These are phyloP conservation scores for Zaprionus lineosus DNA, from an alignment of 2,888 invertebrate genomes.

Conservation along the genomic window DNA sequence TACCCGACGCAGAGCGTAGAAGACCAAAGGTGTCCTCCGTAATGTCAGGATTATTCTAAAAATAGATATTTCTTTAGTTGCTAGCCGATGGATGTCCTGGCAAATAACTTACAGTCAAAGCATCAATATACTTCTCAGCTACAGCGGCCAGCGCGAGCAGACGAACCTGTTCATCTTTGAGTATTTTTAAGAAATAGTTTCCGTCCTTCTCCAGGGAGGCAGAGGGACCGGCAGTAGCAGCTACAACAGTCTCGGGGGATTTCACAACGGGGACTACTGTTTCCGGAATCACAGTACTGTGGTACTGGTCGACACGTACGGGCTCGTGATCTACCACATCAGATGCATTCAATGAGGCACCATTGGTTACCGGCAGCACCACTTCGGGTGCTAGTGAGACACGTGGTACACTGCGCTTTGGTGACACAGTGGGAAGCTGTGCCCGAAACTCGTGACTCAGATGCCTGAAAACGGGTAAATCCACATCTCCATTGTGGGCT, in stretches of 20 bases:
- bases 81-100: neutral
- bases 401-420: conserved; percentile 82
- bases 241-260: neutral
- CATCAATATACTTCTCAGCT: conserved; percentile 88
- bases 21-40: conserved; percentile 92
- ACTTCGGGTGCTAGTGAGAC: conserved; percentile 38
- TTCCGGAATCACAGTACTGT: conserved; percentile 16
- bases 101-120: conserved; percentile 82
- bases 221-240: neutral
- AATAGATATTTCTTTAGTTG: conserved; percentile 11
- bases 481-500: conserved; percentile 54
- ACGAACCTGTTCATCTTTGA: conserved; percentile 89
- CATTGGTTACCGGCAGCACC: conserved; percentile 24
- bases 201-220: conserved; percentile 84
- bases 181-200: conserved; percentile 89
- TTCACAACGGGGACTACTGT: too few relatives aligned
- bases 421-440: conserved; percentile 87
- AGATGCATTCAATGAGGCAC: neutral
- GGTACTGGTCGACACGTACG: conserved; percentile 33
- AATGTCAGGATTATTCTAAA: conserved; percentile 83
- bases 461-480: conserved; percentile 91
- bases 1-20: conserved; percentile 93
- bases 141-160: conserved; percentile 87
- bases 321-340: conserved; percentile 72
- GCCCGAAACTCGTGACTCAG: conserved; percentile 93